Conservation (phyloP, 92 coral and sea anemone genomes). For the Heliopora coerulea region DNA sequence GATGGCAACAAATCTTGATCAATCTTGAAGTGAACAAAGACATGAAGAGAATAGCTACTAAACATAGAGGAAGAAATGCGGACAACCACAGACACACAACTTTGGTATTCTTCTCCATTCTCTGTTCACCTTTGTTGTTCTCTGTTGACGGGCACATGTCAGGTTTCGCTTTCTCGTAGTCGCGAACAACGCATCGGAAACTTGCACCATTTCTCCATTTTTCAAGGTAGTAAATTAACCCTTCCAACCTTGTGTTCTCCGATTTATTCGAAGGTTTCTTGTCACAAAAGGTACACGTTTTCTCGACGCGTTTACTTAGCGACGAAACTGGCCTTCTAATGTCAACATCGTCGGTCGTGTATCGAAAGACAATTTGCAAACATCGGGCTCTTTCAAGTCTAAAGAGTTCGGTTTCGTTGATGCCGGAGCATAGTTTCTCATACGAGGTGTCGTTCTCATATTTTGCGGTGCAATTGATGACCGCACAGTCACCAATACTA, state of each 20-base stretch:
- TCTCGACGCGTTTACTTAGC: neutral
- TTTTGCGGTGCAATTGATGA: neutral
- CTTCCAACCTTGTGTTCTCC: too few species aligned
- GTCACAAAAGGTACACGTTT: neutral
- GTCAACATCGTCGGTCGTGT: neutral
- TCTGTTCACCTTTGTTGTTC: neutral
- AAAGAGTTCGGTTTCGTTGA: neutral
- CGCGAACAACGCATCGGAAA: neutral
- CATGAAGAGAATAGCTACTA: slow-evolving; percentile 9
- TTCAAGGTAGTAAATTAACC: too few species aligned
- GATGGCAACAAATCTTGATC: slow-evolving; percentile 26
- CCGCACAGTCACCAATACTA: neutral
- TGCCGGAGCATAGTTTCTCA: neutral
- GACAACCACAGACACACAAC: neutral
- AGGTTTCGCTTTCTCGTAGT: neutral
- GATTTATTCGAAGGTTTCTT: too few species aligned
- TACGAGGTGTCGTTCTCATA: neutral
- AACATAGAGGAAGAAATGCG: neutral
- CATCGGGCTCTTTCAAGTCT: neutral
- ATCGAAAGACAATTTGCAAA: neutral
- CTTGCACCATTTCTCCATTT: too few species aligned
- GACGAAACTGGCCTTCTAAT: neutral
- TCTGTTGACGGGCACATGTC: neutral
- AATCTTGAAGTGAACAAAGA: slow-evolving; percentile 1
- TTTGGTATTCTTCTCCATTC: neutral